These are phyloP conservation scores for Phainopepla nitens DNA, from an alignment of 2,113 vertebrate species.

Conservation along the genomic window DNA sequence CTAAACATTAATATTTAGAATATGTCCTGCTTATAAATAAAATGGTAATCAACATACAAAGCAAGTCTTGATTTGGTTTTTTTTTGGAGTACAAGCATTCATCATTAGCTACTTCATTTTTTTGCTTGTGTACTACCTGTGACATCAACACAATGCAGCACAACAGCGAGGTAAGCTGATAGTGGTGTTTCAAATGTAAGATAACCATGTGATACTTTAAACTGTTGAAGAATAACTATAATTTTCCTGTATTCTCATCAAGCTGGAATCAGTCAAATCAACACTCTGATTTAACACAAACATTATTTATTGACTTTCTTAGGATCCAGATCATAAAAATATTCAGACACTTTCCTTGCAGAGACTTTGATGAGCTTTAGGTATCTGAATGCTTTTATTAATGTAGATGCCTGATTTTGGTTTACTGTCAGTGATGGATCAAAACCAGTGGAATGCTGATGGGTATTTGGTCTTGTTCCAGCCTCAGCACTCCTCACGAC, in stretches of 20 bases:
- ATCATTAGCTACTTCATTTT: neutral
- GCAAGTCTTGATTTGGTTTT: neutral
- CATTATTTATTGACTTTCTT: neutral
- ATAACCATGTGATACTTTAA: neutral
- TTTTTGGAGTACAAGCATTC: neutral
- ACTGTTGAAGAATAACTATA: neutral
- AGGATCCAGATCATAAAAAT: neutral
- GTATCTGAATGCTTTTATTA: neutral
- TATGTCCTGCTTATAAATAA: neutral
- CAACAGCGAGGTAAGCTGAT: neutral
- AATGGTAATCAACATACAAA: neutral
- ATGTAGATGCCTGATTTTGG: neutral
- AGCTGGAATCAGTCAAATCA: neutral
- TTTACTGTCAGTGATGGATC: neutral
- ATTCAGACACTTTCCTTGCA: neutral
- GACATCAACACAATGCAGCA: neutral
- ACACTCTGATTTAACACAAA: neutral
- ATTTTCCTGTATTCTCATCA: neutral
- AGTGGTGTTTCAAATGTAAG: neutral
- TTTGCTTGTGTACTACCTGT: neutral
- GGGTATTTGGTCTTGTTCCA: neutral
- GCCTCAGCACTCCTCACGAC: neutral
- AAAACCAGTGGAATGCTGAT: neutral
- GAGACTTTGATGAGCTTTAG: neutral
- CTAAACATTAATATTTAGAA: neutral